Percentiles rank a stretch among this genome's conserved stretches.
These are phyloP conservation scores for Coptotermes formosanus DNA, from an alignment of 1,140 invertebrate species.

Conservation along the genomic window DNA sequence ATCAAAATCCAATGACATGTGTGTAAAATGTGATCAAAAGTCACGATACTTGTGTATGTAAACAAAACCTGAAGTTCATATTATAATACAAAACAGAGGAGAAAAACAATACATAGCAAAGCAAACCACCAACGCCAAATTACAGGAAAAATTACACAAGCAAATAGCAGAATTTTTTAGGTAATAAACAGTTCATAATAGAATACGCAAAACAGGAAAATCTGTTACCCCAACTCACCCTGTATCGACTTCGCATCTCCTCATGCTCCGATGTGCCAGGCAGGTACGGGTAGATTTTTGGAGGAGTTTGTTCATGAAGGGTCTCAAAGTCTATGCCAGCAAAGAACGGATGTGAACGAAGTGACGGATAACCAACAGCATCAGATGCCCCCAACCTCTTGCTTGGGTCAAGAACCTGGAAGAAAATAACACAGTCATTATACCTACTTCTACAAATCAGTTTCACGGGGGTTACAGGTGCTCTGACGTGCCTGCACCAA, in stretches of 20 bases:
- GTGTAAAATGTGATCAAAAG: no score
- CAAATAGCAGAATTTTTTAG: background rate
- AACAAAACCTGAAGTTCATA: no score
- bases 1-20: no score
- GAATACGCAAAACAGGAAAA: conserved; percentile 13
- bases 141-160: no score
- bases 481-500: background rate
- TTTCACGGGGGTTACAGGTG: no score
- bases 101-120: no score
- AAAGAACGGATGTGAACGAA: conserved; percentile 87
- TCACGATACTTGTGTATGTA: no score
- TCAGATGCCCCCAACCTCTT: conserved; percentile 80
- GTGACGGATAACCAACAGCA: conserved; percentile 70
- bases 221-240: conserved; percentile 35
- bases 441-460: no score
- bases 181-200: background rate
- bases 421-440: background rate
- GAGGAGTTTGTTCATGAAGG: conserved; percentile 75
- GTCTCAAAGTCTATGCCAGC: conserved; percentile 79
- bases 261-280: conserved; percentile 74
- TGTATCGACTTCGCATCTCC: conserved; percentile 56
- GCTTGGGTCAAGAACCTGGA: conserved; percentile 67
- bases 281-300: conserved; percentile 79
- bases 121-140: no score
- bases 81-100: no score